Conservation (phyloP, 2,113 vertebrate genomes). For the Morone saxatilis region DNA sequence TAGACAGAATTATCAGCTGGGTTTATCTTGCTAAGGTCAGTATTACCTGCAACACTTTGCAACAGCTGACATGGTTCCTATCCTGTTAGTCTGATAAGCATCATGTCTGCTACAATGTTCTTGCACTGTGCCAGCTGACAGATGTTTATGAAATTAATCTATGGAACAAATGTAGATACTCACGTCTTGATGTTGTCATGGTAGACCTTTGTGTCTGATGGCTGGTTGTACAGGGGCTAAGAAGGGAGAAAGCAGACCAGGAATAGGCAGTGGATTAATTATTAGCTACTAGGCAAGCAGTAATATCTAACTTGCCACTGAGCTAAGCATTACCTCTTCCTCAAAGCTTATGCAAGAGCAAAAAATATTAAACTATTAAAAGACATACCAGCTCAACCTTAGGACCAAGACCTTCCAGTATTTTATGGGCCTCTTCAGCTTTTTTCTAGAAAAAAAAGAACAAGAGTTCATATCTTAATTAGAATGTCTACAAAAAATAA, state of each 20-base stretch:
- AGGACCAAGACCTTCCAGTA: slow-evolving; percentile 97
- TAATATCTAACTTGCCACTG: background rate
- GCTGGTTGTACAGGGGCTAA: slow-evolving; percentile 98
- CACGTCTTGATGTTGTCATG: slow-evolving; percentile 99
- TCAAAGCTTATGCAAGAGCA: background rate
- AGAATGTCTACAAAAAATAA: background rate
- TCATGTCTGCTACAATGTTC: background rate
- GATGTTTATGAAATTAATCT: background rate
- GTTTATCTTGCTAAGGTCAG: slow-evolving; percentile 51
- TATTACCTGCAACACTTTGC: slow-evolving; percentile 15
- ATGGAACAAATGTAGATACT: slow-evolving; percentile 79
- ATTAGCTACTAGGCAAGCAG: slow-evolving; percentile 39
- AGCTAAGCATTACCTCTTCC: background rate
- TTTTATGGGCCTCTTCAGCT: slow-evolving; percentile 98
- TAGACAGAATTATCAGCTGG: slow-evolving; percentile 47
- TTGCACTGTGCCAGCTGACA: background rate
- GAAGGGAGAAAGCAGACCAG: slow-evolving; percentile 3
- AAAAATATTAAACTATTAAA: slow-evolving; percentile 4
- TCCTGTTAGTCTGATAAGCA: background rate
- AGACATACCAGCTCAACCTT: slow-evolving; percentile 97
- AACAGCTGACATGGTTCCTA: slow-evolving; percentile 1
- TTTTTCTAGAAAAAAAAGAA: slow-evolving; percentile 90
- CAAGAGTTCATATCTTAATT: background rate
- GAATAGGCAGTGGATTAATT: slow-evolving; percentile 56
- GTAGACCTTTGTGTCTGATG: slow-evolving; percentile 98